Evolutionary conservation across 1,140 invertebrate genomes (phyloP), one percentile per base, ranked within the genome.

Genomic region (Drosophila ambigua): DNA sequence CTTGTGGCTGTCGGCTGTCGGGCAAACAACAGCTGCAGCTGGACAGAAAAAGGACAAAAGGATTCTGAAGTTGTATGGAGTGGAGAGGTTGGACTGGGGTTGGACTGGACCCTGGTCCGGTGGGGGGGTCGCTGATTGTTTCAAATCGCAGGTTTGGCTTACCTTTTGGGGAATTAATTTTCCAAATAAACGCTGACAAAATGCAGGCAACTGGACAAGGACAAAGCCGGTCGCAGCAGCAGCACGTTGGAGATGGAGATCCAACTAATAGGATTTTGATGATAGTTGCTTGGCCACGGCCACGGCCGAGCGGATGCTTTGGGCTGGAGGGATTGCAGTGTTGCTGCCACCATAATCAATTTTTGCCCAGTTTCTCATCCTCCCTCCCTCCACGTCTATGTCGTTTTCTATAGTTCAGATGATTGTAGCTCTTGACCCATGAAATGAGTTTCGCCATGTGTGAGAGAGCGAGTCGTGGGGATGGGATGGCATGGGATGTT

Each of bases 251-350:
- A 67, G 74, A 64, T 66, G 72, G 69, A 67, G 74, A 64, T 66
- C 79, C 84, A 88, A 88, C 83, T 88, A 88, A 88, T 88, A 88
- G 83, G 83, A 88, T 88, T 88, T 88, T 88, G 83, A 88, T 88
- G 84, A 89, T 88, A 88, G 83, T 88, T 79, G 77, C 73, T 71
- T 69, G 75, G 59, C 52, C 55, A 41, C 48, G 59, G 46, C 26
- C 31, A 16, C 49, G 54, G 54, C 24, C 7, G 24, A 44, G 35
- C 8, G 31, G 31, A 9, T 51, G 35, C 23, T 44, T 23, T 23
- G 65, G 59, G 6, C 50, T 49, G 28, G 16, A 16, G 65, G 62
- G 64, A 57, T 24, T 85, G 53, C 64, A 66, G 51, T 74, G 52
- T 74, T 43, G 72, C 71, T 55, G 54, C 50, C 44, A 66, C 84